A percentile compares a stretch with the other conserved stretches of the same genome.
phyloP scores from a whole-genome alignment of 2,113 vertebrate genomes.

The Cyanoramphus novaezelandiae region DNA sequence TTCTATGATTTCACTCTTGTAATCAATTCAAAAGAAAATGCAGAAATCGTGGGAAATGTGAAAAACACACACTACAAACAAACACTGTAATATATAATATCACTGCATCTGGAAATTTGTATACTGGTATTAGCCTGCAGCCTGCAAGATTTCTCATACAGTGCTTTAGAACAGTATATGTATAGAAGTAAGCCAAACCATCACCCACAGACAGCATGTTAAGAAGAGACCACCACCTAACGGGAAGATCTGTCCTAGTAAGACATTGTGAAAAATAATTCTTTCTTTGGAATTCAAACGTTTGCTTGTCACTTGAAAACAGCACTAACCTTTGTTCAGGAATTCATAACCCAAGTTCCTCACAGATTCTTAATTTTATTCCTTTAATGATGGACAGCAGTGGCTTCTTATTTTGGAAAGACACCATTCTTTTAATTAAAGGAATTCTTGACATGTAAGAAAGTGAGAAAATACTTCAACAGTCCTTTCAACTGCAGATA shows the following conservation, averaged over 20 bases:
- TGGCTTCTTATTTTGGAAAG: background rate
- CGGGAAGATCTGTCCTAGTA: background rate
- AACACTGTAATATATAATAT: background rate
- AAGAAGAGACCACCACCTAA: background rate
- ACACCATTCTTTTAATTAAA: background rate
- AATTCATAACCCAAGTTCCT: background rate
- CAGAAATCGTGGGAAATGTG: background rate
- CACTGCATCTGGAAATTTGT: background rate
- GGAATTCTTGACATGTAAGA: background rate
- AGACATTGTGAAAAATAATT: background rate
- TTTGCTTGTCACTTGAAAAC: background rate
- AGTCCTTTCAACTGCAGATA: background rate
- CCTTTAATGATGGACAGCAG: background rate
- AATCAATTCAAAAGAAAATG: background rate
- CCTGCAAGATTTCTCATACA: background rate
- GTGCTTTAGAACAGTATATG: fast-evolving
- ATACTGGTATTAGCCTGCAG: background rate
- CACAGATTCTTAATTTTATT: background rate
- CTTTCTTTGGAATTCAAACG: background rate
- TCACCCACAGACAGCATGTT: background rate
- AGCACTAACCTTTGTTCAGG: background rate
- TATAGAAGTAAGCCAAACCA: fast-evolving
- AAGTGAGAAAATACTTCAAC: background rate
- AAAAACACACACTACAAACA: background rate
- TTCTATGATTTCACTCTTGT: background rate